phyloP scores from a whole-genome alignment of 2,113 vertebrate species.

The Phodopus roborovskii region DNA sequence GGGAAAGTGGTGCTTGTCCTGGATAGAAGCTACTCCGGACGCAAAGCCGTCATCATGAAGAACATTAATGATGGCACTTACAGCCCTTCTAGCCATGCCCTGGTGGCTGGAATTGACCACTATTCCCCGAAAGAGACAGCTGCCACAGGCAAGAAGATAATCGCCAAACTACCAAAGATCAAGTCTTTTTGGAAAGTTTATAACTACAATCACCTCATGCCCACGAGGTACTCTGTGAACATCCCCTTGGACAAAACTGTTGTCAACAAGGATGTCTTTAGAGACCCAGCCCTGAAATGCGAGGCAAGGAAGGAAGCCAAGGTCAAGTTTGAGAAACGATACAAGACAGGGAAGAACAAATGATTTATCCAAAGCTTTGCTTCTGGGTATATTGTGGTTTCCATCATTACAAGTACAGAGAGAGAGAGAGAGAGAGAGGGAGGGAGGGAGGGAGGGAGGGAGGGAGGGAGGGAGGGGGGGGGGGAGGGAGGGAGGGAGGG shows the following conservation, averaged over 20 bases:
- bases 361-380: constrained; percentile 99
- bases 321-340: constrained; percentile 98
- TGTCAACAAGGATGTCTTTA: constrained; percentile 99
- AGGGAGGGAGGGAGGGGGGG: too few relatives aligned
- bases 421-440: too few relatives aligned
- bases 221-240: constrained; percentile 98
- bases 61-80: constrained; percentile 98
- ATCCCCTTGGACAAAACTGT: constrained; percentile 99
- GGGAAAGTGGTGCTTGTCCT: too few relatives aligned
- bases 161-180: constrained; percentile 98
- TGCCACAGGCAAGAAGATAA: constrained; percentile 98
- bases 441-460: too few relatives aligned
- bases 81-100: constrained; percentile 97
- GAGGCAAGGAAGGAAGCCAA: constrained; percentile 98
- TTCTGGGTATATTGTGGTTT: constrained; percentile 68
- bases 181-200: constrained; percentile 99
- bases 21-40: too few relatives aligned
- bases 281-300: constrained; percentile 97
- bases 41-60: constrained; percentile 77
- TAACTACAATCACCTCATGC: constrained; percentile 99
- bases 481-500: too few relatives aligned
- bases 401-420: constrained; percentile 62
- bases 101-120: constrained; percentile 98
- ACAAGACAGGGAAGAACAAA: constrained; percentile 99
- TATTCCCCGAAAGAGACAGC: constrained; percentile 98